phyloP scores from a whole-genome alignment of 2,113 vertebrate genomes.

The Aplodontia rufa region DNA sequence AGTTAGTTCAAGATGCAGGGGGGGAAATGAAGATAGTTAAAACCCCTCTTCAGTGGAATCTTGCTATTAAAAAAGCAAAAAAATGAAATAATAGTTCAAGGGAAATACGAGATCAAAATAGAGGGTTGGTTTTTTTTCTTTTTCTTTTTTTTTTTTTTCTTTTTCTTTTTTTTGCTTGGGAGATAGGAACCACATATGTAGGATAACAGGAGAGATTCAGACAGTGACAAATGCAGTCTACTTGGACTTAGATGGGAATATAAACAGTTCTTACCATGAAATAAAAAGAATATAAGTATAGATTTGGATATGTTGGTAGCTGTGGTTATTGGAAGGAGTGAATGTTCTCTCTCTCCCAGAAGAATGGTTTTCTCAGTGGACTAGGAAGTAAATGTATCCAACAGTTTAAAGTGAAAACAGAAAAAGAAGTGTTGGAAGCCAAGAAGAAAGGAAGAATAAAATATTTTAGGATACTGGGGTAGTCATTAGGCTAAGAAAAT shows the following conservation, averaged over 20 bases:
- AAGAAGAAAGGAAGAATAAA: not conserved
- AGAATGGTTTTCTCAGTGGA: not conserved
- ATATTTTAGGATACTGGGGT: not conserved
- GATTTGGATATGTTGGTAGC: not conserved
- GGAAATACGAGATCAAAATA: not conserved
- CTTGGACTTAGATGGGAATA: not conserved
- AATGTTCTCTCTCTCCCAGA: not conserved
- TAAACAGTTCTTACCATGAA: slow-evolving; percentile 31
- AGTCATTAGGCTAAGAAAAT: not conserved
- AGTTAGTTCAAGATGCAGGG: not conserved
- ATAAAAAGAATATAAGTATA: not conserved
- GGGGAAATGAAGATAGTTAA: not conserved
- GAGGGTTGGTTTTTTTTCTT: too few species aligned
- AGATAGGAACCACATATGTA: not conserved
- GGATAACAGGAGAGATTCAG: not conserved
- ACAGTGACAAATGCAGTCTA: not conserved
- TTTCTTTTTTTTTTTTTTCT: too few species aligned
- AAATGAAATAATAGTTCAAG: slow-evolving; percentile 1
- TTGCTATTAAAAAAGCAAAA: not conserved
- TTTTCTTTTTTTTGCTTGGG: not conserved
- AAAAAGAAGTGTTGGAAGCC: not conserved
- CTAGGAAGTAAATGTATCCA: not conserved
- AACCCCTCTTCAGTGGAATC: not conserved
- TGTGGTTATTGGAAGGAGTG: not conserved
- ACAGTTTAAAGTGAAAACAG: not conserved